Evolutionary conservation across 2,797 vertebrate genomes (phyloP), one percentile per base, ranked within the genome.

Genomic region (Picus viridis): DNA sequence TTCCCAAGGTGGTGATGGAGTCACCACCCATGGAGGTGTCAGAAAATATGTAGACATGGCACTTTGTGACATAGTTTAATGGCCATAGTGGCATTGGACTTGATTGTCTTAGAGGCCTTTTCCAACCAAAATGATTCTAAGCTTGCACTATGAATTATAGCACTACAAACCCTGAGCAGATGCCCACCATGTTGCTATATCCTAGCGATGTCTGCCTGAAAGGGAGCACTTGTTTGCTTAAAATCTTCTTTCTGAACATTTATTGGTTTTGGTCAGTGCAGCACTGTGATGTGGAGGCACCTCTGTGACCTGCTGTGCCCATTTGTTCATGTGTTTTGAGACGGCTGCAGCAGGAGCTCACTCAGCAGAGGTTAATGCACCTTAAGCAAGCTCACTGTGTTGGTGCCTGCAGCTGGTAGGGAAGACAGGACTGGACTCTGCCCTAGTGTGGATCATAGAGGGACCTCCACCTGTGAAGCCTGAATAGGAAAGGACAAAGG

Each of bases 371-470:
- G 8, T 20, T 41, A 39, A 22, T 2, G 6, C 27, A n/a, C 43
- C 43, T 47, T 8, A 27, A 26, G 10, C 1, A 6, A 4, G 26
- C 27, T 23, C 0, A 0, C 14, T 3, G 4, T 29, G 26, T 6
- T 17, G 4, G 0, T 20, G 9, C 68, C 57, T 20, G 19, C 39
- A 4, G 20, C 10, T 0, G 1, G 22, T 32, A 32, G 34, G 36
- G 45, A 27, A 2, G 5, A n/a, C 63, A 29, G 72, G 20, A 29
- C 29, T 9, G 18, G 32, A 17, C 30, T 74, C 53, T 69, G 51
- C 54, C 51, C 32, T 8, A 4, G 29, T 39, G 30, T 23, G 39
- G 45, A 49, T 22, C 62, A 4, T 2, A 34, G 39, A 59, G 30
- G 19, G 12, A 64, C 32, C 24, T 83, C 62, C 59, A n/a, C 24